Conservation (phyloP, 2,888 invertebrate genomes). For the Lucinisca nassula region DNA sequence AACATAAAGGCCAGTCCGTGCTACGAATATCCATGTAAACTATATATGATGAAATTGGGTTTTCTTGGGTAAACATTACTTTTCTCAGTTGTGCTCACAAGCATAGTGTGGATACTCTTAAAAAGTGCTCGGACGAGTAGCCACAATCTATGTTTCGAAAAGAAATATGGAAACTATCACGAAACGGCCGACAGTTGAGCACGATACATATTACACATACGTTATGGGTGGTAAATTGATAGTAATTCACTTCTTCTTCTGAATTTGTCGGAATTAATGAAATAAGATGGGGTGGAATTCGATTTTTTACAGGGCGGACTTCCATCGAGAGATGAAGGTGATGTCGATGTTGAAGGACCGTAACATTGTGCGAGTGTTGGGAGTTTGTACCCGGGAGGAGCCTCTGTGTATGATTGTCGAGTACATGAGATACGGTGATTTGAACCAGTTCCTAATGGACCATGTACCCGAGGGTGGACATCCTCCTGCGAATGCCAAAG, state of each 20-base stretch:
- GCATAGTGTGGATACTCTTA: too few relatives aligned
- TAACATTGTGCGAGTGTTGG: constrained; percentile 95
- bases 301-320: constrained; percentile 92
- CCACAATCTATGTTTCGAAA: neutral
- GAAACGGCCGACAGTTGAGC: too few relatives aligned
- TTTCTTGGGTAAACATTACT: too few relatives aligned
- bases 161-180: neutral
- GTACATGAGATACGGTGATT: constrained; percentile 95
- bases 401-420: constrained; percentile 96
- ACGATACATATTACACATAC: too few relatives aligned
- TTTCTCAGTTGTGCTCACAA: too few relatives aligned
- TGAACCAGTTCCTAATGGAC: constrained; percentile 93
- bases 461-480: constrained; percentile 91
- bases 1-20: too few relatives aligned
- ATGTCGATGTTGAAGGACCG: constrained; percentile 94
- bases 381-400: constrained; percentile 94
- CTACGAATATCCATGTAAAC: too few relatives aligned
- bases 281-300: too few relatives aligned
- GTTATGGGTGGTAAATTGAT: too few relatives aligned
- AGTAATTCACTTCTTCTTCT: too few relatives aligned
- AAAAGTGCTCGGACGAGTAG: neutral
- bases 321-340: constrained; percentile 95
- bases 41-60: too few relatives aligned
- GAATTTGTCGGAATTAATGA: too few relatives aligned
- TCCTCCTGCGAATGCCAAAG: constrained; percentile 88